A percentile compares a stretch with the other conserved stretches of the same genome.
Evolutionary conservation across 2,888 invertebrate genomes (phyloP).

Genomic region (Tuta absoluta): DNA sequence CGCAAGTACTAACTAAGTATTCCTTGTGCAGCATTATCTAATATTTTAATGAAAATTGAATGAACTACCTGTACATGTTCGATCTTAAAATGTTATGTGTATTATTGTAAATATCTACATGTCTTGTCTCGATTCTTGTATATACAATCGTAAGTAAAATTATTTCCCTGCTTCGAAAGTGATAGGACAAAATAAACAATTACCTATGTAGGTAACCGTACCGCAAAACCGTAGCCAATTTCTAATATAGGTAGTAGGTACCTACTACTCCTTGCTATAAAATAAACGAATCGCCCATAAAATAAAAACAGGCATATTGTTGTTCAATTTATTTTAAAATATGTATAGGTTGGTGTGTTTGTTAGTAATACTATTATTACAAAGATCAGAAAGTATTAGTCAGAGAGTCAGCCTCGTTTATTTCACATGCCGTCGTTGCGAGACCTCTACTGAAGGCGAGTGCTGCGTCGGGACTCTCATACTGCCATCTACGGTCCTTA

Average conservation of each 20-base stretch:
- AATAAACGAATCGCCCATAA: background rate
- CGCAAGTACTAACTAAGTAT: no score
- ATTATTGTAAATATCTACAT: no score
- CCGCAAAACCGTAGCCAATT: background rate
- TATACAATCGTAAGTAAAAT: no score
- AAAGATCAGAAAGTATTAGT: background rate
- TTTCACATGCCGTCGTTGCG: constrained; percentile 10
- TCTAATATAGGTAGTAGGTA: constrained; percentile 12
- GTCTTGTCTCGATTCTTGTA: no score
- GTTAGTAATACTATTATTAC: background rate
- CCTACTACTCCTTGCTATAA: background rate
- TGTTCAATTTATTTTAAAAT: constrained; percentile 11
- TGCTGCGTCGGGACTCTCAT: constrained; percentile 57
- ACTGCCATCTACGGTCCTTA: constrained; percentile 47
- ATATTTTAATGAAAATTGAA: no score
- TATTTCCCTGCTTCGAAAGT: no score
- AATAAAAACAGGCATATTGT: background rate
- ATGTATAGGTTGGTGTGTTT: constrained; percentile 3
- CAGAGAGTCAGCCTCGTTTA: background rate
- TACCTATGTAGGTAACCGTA: no score
- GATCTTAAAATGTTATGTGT: no score
- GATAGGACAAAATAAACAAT: no score
- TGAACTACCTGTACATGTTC: no score
- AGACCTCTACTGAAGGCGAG: constrained; percentile 23
- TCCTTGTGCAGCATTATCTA: no score